Evolutionary conservation across 2,888 invertebrate species (phyloP), one percentile per base, ranked within the genome.

Genomic region (Peribatodes rhomboidaria): DNA sequence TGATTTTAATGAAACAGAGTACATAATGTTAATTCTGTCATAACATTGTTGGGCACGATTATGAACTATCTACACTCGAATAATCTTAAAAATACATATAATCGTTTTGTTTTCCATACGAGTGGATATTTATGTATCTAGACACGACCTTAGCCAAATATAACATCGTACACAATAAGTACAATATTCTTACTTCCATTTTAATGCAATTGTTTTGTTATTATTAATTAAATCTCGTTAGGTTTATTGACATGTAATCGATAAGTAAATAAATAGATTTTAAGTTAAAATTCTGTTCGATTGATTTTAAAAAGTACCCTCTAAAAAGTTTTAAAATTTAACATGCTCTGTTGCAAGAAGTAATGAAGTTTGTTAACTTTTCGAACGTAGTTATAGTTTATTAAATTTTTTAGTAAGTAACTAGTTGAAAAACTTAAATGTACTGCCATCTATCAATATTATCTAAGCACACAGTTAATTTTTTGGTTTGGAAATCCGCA

Each of bases 161-260:
- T 65, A 62, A 70, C 66, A 66, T 71, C 77, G 80, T 86, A 88
- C 84, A 87, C 50, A 47, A 69, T 71, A 88, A 89, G 89, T 89
- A 89, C 89, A 89, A 88, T 83, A 70, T 76, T 71, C 61, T 67
- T 76, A 71, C 73, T 70, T 77, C 69, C 74, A 74, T 78, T 70
- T 71, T 72, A 86, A 90, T 89, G 88, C 90, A 89, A 90, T 85
- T 83, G 76, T 80, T 77, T 75, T 75, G 81, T 83, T 80, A 76
- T 72, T 76, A 46, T 80, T 76, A 79, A 75, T 83, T 85, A 81
- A 89, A 90, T 90, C 90, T 91, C 89, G 82, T 85, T 89, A 88
- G 85, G 71, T 80, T 80, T 79, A 77, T 74, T 46, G 44, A 56
- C 59, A 50, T 61, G 57, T 69, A 67, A 63, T 67, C 44, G 4